Base-by-base conservation (phyloP, 1,140 invertebrate species). In the Pararge aegeria region DNA sequence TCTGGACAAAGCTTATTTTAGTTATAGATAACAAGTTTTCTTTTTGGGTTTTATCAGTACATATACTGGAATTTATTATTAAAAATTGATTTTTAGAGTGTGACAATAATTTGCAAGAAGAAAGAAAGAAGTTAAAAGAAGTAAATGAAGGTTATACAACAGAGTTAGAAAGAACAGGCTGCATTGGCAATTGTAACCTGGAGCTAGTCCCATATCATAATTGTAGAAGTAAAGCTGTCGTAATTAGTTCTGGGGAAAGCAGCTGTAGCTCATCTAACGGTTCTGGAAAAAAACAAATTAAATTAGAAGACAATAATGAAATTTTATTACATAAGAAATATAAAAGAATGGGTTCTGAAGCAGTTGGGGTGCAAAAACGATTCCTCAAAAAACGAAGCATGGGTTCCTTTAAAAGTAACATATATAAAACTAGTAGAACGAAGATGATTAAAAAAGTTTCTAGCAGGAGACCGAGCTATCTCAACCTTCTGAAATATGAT, bases 401-500 rank as follows among this genome's bases (percentile, higher is more conserved):
- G 58, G 40, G 46, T 13, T 57, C 71, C 58, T 16, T 46, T 40
- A 34, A 56, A 13, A 19, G 46, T 10, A 64, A 40, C 55, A 46
- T 46, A 55, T 40, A 51, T 20, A 70, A 71, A 49, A 55, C 37
- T 20, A 51, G 20, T 20, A 73, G 66, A 57, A 65, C 48, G 7
- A 68, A 66, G 37, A 48, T 62, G 20, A 57, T 53, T 19, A 74
- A 74, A 65, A 80, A 65, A 20, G 42, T 61, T 10, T 48, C 53
- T 4, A 68, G 65, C 19, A 77, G 64, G 44, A 70, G 55, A 16
- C 59, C 65, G 2, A 70, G 51, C 38, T 64, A 63, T 49, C 55
- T 56, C 19, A 60, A 52, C 55, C 51, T 76, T 16, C n/a, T 70
- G 37, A 75, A 73, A 64, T 73, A 57, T 44, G 55, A 62, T 37